Percentiles rank a stretch among this genome's conserved stretches.
These are phyloP conservation scores for Drosophila multiciliata DNA, from an alignment of 2,888 invertebrate genomes.

Conservation along the genomic window DNA sequence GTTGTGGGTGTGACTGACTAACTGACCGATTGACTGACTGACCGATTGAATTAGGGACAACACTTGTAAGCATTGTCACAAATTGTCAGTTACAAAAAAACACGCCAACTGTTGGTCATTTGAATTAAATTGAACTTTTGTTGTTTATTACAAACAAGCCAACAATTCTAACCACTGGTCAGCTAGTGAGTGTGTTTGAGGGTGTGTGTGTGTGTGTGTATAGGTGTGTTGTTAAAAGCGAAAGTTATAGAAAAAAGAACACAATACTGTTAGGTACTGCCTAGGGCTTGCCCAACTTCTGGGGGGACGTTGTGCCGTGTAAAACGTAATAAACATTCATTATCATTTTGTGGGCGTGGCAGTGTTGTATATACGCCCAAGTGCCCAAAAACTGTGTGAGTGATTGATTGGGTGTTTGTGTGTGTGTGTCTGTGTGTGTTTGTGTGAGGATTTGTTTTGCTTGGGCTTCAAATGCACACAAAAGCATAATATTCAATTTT, in stretches of 20 bases:
- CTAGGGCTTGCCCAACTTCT: slow-evolving; percentile 65
- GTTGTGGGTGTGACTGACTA: slow-evolving; percentile 35
- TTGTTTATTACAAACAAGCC: slow-evolving; percentile 17
- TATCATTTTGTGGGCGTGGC: slow-evolving; percentile 55
- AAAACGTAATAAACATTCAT: slow-evolving; percentile 71
- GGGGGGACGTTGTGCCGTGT: slow-evolving; percentile 60
- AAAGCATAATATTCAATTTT: slow-evolving; percentile 71
- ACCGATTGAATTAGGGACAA: slow-evolving; percentile 1
- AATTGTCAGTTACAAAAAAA: slow-evolving; percentile 32
- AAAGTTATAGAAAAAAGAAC: slow-evolving; percentile 60
- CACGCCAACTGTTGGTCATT: slow-evolving; percentile 16
- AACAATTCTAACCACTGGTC: slow-evolving; percentile 32
- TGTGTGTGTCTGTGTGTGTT: neutral
- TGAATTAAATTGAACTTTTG: neutral
- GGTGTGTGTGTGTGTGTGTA: slow-evolving; percentile 21
- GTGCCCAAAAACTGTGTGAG: slow-evolving; percentile 22
- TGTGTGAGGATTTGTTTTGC: slow-evolving; percentile 9
- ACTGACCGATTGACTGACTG: slow-evolving; percentile 17
- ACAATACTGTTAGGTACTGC: slow-evolving; percentile 75
- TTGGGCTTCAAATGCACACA: slow-evolving; percentile 74
- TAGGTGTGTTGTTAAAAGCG: slow-evolving; percentile 52
- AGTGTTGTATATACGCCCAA: slow-evolving; percentile 23
- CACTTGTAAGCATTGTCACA: slow-evolving; percentile 14
- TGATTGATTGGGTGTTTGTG: slow-evolving; percentile 22
- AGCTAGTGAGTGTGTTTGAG: slow-evolving; percentile 25